Percentiles rank a stretch among this genome's conserved stretches.
phyloP scores from a whole-genome alignment of 1,140 invertebrate species.

The Bicyclus anynana region DNA sequence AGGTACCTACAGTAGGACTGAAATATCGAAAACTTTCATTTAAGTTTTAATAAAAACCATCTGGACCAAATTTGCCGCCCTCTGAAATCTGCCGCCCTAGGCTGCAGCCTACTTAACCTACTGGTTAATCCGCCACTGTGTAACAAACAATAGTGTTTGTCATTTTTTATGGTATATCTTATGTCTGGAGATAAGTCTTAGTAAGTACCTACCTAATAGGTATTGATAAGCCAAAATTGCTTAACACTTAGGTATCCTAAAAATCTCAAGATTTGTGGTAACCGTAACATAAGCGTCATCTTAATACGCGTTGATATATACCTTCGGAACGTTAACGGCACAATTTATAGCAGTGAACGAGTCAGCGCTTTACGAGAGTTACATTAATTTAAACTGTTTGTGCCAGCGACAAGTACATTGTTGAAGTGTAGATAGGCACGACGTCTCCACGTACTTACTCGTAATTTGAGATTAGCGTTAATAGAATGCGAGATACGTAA shows the following conservation, averaged over 20 bases:
- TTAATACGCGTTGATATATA: constrained; percentile 10
- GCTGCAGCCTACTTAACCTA: too few relatives aligned
- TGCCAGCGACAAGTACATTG: constrained; percentile 3
- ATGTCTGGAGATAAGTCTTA: too few relatives aligned
- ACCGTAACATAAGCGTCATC: neutral
- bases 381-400: constrained; percentile 11
- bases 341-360: constrained; percentile 6
- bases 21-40: too few relatives aligned
- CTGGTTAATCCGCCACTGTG: too few relatives aligned
- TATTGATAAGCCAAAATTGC: neutral
- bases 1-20: too few relatives aligned
- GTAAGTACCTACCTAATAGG: too few relatives aligned
- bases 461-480: neutral
- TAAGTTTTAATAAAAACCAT: too few relatives aligned
- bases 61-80: too few relatives aligned
- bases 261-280: neutral
- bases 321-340: constrained; percentile 3
- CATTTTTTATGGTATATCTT: too few relatives aligned
- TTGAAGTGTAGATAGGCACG: constrained; percentile 2
- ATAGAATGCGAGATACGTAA: neutral
- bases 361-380: constrained; percentile 6
- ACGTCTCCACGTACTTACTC: neutral
- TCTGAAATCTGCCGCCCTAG: too few relatives aligned
- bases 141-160: too few relatives aligned
- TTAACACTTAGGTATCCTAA: neutral